phyloP scores from a whole-genome alignment of 2,888 invertebrate genomes.

The Teleiodes luculella region DNA sequence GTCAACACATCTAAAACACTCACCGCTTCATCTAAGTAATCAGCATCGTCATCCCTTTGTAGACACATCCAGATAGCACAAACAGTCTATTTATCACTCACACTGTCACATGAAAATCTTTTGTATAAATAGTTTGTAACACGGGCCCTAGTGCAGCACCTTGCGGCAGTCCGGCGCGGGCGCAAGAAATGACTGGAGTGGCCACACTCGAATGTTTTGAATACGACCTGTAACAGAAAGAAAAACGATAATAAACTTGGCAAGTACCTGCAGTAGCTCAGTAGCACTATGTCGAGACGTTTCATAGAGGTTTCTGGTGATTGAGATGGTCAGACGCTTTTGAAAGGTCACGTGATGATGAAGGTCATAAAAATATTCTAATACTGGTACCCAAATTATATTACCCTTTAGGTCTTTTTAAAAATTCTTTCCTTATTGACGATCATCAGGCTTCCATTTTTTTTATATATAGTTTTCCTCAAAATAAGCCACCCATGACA shows the following conservation, averaged over 20 bases:
- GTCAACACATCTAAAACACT: constrained; percentile 33
- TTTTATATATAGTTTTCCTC: too few relatives aligned
- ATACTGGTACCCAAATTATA: too few relatives aligned
- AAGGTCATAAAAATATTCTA: neutral
- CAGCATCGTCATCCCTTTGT: constrained; percentile 66
- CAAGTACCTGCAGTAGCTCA: constrained; percentile 29
- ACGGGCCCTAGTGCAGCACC: constrained; percentile 42
- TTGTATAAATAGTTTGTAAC: constrained; percentile 28
- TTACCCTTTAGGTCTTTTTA: too few relatives aligned
- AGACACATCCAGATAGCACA: constrained; percentile 66
- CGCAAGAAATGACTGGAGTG: constrained; percentile 56
- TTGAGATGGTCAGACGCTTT: constrained; percentile 36
- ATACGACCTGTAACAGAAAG: constrained; percentile 75
- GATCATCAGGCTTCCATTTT: too few relatives aligned
- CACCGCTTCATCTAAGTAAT: constrained; percentile 65
- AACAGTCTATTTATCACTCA: constrained; percentile 30
- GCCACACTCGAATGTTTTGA: constrained; percentile 64
- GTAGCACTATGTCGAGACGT: constrained; percentile 40
- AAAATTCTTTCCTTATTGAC: too few relatives aligned
- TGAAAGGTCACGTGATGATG: constrained; percentile 5
- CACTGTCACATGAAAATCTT: constrained; percentile 26
- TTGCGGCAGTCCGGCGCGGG: constrained; percentile 56
- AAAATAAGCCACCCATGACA: too few relatives aligned
- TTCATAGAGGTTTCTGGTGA: constrained; percentile 31
- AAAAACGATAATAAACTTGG: constrained; percentile 73